Evolutionary conservation across 2,113 vertebrate genomes (phyloP).

Genomic region (Callipepla californica): DNA sequence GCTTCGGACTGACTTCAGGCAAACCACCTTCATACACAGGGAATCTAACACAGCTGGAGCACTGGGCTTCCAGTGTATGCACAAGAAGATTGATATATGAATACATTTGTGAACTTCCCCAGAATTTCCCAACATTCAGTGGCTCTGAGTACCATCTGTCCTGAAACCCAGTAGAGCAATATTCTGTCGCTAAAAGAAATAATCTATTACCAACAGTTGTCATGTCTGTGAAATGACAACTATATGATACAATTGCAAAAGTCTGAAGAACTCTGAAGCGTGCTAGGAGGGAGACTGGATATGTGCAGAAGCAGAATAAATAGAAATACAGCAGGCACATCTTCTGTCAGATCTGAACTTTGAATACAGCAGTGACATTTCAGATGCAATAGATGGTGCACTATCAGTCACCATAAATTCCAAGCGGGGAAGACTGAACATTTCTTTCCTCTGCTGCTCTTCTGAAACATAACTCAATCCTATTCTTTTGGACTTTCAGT

Average conservation of each 20-base stretch:
- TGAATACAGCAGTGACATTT: background rate
- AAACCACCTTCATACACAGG: background rate
- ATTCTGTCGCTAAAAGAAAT: background rate
- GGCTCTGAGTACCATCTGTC: background rate
- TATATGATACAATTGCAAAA: background rate
- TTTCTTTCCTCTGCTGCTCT: background rate
- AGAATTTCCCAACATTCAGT: background rate
- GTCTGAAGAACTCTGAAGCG: background rate
- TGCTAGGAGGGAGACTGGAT: background rate
- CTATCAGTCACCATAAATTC: background rate
- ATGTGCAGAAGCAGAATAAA: background rate
- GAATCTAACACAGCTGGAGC: background rate
- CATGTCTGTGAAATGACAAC: background rate
- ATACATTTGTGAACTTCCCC: background rate
- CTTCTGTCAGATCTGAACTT: background rate
- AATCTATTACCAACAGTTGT: background rate
- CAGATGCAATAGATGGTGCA: background rate
- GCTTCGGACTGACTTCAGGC: background rate
- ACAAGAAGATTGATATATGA: background rate
- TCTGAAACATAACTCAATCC: background rate
- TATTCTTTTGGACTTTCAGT: background rate
- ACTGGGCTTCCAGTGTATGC: background rate
- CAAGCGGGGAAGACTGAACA: background rate
- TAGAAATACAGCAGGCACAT: background rate
- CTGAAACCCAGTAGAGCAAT: background rate